A percentile compares a stretch with the other conserved stretches of the same genome.
Evolutionary conservation across 2,797 vertebrate genomes (phyloP).

Genomic region (Chaetophractus vellerosus): DNA sequence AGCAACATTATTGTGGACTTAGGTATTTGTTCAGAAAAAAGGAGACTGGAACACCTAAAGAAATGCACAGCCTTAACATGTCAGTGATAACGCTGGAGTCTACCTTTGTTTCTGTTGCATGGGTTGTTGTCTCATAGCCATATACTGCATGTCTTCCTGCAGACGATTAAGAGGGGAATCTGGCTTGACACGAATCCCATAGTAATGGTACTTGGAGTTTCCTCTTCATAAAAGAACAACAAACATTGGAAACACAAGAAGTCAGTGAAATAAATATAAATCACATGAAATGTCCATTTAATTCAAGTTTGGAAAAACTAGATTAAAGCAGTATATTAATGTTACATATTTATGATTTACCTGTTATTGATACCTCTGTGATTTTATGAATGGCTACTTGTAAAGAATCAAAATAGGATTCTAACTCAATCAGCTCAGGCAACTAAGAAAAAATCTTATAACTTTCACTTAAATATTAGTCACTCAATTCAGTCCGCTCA

Average conservation of each 20-base stretch:
- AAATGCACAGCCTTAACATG: background rate
- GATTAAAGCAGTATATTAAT: background rate
- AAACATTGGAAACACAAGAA: conserved; percentile 73
- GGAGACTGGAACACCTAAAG: background rate
- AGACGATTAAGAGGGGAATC: conserved; percentile 93
- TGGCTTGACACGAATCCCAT: conserved; percentile 93
- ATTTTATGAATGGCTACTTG: background rate
- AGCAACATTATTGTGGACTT: background rate
- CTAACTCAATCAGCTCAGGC: background rate
- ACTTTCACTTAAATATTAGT: conserved; percentile 35
- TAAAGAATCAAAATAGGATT: conserved; percentile 48
- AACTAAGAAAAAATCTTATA: conserved; percentile 11
- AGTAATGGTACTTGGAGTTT: conserved; percentile 93
- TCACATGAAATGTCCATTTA: background rate
- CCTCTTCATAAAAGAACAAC: conserved; percentile 88
- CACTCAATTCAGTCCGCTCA: background rate
- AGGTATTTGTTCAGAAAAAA: background rate
- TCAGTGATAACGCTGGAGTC: conserved; percentile 35
- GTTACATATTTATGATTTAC: background rate
- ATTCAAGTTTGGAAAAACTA: conserved; percentile 29
- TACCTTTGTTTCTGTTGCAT: conserved; percentile 94
- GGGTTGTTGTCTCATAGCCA: conserved; percentile 93
- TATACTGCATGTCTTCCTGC: conserved; percentile 94
- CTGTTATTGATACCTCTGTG: background rate
- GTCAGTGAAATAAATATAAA: conserved; percentile 55